Base-by-base conservation (phyloP, 2,113 vertebrate genomes). In the Dipodomys merriami region DNA sequence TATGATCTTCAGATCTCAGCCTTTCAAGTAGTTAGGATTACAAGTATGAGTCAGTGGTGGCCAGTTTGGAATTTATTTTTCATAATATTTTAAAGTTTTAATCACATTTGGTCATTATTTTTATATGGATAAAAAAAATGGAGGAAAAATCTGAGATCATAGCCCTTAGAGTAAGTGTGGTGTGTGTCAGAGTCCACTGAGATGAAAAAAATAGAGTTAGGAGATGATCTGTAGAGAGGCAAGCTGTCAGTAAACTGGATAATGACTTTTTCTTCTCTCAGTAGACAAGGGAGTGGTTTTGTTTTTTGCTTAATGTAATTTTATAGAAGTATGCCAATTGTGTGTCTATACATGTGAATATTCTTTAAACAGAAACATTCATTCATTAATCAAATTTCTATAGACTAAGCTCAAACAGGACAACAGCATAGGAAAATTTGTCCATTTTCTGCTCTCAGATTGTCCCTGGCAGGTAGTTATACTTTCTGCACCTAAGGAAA, bases 221-320 rank as follows among this genome's bases (percentile, higher is more conserved):
- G 19, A 76, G 27, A 20, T 76, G 1, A 27, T 80, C 53, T 90
- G 4, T 89, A 6, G 19, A 89, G 25, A 91, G 35, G 83, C 0
- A 83, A 25, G 15, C 35, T 90, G 86, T 77, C 16, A 77, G 33
- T 67, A 80, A n/a, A 29, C 22, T 39, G 25, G 6, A 76, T 46
- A 74, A 49, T 83, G 73, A 91, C 91, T 86, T 15, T 88, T 90
- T 33, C 39, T 90, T 74, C 33, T 93, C 35, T 93, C 72, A 90
- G 7, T 90, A 46, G 33, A 91, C 13, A 93, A 65, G 49, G 44
- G 6, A 25, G 74, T 74, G 91, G 76, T 19, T 16, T 90, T 93
- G 78, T 49, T 67, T 74, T 33, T 83, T 77, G 10, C 19, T 83
- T 7, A 89, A 83, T 76, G 6, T 29, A 49, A 57, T 49, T 83